phyloP scores from a whole-genome alignment of 2,113 vertebrate genomes.

The Megaceryle maxima region DNA sequence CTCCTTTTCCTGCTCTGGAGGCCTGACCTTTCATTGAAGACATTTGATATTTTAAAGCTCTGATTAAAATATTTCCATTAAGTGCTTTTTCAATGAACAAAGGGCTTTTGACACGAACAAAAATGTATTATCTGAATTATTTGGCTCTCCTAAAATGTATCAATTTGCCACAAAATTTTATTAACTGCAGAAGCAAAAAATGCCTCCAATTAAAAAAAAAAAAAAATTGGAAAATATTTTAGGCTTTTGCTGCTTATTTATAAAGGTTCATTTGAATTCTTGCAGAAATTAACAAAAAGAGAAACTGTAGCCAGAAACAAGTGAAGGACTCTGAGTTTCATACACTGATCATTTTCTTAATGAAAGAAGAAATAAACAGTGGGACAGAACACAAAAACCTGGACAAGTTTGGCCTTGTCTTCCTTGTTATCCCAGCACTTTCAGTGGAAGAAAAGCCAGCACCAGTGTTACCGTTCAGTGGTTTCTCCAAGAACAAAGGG shows the following conservation, averaged over 20 bases:
- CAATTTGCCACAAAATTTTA: not conserved
- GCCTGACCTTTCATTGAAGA: conserved; percentile 26
- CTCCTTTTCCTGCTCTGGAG: not conserved
- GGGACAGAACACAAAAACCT: not conserved
- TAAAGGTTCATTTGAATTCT: not conserved
- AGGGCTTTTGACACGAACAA: not conserved
- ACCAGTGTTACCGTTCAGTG: too few relatives aligned
- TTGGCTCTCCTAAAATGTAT: not conserved
- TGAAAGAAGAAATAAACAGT: not conserved
- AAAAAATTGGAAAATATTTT: not conserved
- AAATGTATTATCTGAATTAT: not conserved
- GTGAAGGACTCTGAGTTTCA: not conserved
- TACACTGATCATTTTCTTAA: not conserved
- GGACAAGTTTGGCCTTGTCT: not conserved
- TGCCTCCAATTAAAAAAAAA: not conserved
- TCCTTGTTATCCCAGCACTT: not conserved
- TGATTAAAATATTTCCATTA: conserved; percentile 37
- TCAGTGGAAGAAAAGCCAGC: not conserved
- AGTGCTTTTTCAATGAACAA: not conserved
- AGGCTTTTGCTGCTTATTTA: not conserved
- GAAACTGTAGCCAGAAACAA: not conserved
- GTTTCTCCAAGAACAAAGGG: not conserved
- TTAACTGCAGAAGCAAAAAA: not conserved
- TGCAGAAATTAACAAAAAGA: not conserved
- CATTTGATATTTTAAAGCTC: conserved; percentile 14